Conservation (phyloP, 2,888 invertebrate genomes). For the Syrphus vitripennis region DNA sequence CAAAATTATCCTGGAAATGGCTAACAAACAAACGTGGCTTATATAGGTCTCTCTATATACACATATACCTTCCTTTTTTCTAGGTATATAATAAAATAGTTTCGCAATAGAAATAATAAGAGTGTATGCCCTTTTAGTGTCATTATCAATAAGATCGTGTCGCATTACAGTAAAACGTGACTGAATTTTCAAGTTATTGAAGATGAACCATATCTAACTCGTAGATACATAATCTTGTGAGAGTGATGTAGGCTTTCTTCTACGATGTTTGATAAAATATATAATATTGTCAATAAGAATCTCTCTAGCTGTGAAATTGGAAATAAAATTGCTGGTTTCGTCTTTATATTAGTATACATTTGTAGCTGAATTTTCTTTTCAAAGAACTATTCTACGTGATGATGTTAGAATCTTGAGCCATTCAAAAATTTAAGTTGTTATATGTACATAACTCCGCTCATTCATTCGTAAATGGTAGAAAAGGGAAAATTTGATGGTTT, state of each 20-base stretch:
- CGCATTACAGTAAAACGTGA: conserved; percentile 69
- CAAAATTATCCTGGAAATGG: conserved; percentile 33
- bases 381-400: conserved; percentile 9
- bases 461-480: not conserved
- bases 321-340: conserved; percentile 25
- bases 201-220: not conserved
- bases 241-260: conserved; percentile 30
- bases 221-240: not conserved
- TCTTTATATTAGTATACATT: not conserved
- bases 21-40: conserved; percentile 25
- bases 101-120: conserved; percentile 61
- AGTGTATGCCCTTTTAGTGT: conserved; percentile 66
- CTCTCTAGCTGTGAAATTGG: conserved; percentile 49
- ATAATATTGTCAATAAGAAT: conserved; percentile 47
- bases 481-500: not conserved
- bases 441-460: not conserved
- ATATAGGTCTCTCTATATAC: not conserved
- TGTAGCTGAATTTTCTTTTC: conserved; percentile 38
- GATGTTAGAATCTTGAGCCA: not conserved
- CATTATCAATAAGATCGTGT: conserved; percentile 71
- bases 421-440: not conserved
- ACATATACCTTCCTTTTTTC: not conserved
- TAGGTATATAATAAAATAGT: conserved; percentile 66
- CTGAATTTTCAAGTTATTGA: conserved; percentile 29
- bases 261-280: conserved; percentile 9